Percentiles rank a stretch among this genome's conserved stretches.
Conservation (phyloP, 2,113 vertebrate genomes). For the Chloropsis cyanopogon region DNA sequence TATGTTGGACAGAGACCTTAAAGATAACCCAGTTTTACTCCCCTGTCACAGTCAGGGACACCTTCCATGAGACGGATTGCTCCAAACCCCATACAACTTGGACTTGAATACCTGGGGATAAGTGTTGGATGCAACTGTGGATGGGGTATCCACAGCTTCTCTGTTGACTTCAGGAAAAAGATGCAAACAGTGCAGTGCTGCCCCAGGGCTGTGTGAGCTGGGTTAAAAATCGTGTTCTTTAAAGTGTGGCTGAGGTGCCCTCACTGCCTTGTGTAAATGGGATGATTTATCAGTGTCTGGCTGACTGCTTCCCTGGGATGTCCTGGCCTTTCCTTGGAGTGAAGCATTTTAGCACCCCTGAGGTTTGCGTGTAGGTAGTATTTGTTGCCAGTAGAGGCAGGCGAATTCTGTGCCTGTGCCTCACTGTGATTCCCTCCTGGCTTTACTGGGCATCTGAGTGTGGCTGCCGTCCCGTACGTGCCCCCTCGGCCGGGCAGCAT, state of each 20-base stretch:
- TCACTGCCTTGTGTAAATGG: rapidly evolving
- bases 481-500: rapidly evolving
- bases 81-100: not conserved
- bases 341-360: not conserved
- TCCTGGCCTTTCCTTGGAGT: not conserved
- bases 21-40: not conserved
- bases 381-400: not conserved
- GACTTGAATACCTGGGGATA: not conserved
- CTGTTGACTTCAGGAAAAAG: not conserved
- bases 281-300: not conserved
- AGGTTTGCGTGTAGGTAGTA: not conserved
- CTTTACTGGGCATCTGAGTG: rapidly evolving
- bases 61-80: not conserved
- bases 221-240: not conserved
- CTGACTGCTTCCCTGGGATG: not conserved
- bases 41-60: not conserved
- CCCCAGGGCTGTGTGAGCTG: no score
- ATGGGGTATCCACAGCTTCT: not conserved
- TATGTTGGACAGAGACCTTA: not conserved
- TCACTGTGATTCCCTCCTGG: not conserved
- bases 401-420: not conserved
- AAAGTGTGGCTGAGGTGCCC: not conserved
- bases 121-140: not conserved
- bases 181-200: not conserved
- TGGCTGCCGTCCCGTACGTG: rapidly evolving